A percentile compares a stretch with the other conserved stretches of the same genome.
phyloP scores from a whole-genome alignment of 2,113 vertebrate species.

The Phylloscopus trochiloides region DNA sequence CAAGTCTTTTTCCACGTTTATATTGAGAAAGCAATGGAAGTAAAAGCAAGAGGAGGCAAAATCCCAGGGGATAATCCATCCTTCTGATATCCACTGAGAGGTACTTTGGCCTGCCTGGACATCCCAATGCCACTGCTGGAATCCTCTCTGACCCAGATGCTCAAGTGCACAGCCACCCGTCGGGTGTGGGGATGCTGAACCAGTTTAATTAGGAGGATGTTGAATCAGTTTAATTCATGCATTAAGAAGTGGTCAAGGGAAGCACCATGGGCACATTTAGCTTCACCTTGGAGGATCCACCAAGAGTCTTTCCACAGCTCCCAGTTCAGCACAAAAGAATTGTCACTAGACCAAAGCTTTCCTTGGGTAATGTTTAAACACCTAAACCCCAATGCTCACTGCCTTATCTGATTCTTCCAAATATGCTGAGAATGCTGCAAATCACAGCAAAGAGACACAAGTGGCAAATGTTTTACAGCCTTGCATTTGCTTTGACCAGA shows the following conservation, averaged over 20 bases:
- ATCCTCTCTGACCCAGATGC: not conserved
- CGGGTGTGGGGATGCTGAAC: not conserved
- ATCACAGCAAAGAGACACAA: not conserved
- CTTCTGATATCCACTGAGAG: not conserved
- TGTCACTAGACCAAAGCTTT: not conserved
- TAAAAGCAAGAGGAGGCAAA: not conserved
- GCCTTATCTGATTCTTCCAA: not conserved
- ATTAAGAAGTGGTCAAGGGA: not conserved
- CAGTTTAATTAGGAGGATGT: not conserved
- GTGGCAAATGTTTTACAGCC: not conserved
- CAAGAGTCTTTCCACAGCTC: not conserved
- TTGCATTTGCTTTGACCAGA: not conserved
- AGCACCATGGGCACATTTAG: not conserved
- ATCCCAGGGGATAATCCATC: not conserved
- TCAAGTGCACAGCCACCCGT: not conserved
- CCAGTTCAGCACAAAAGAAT: not conserved
- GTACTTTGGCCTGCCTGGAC: not conserved
- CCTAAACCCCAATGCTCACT: not conserved
- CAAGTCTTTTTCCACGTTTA: not conserved
- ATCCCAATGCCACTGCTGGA: not conserved
- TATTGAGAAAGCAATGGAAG: not conserved
- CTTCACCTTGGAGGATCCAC: not conserved
- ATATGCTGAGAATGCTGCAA: not conserved
- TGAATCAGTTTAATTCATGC: not conserved
- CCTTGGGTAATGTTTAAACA: not conserved